Evolutionary conservation across 2,888 invertebrate genomes (phyloP), one percentile per base, ranked within the genome.

Genomic region (Neocrepidodera transversa): DNA sequence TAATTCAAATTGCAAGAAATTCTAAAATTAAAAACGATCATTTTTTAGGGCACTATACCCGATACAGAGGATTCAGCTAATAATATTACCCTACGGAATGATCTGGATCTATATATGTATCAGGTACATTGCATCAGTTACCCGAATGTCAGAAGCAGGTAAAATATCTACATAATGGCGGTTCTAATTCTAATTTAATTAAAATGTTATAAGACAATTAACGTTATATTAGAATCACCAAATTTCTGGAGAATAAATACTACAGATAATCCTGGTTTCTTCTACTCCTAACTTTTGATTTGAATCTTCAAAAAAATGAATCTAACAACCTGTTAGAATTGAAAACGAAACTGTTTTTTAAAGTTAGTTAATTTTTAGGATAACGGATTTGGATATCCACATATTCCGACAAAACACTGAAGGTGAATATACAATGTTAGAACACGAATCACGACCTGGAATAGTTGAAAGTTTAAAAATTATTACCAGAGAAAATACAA

Each of bases 361-460:
- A n/a, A 23, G 4, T 23, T 23, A 23, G 3, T 17, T 38, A 17
- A 1, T 13, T 45, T 60, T 50, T 53, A 62, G 61, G 13, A 56
- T 62, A 40, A 62, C 73, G 16, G 78, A 82, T 58, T 74, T 87
- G 28, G 86, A 88, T 70, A 78, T 87, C 43, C 80, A 85, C 10
- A 69, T 87, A 36, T 83, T 87, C 43, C 76, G 87, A 20, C 86
- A 88, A 71, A 87, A 88, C 73, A 86, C 85, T 1, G 87, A 87
- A 75, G 87, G 87, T 8, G 87, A 87, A 74, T 87, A 87, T 70
- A 78, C 83, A 14, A 84, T 82, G 78, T 73, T 86, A 35, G 87
- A 88, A 72, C 86, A 87, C 73, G 83, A 84, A 79, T 82, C 80
- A 65, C 82, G 82, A n/a, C 74, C 77, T 8, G 86, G 86, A 10